These are phyloP conservation scores for Cryptoprocta ferox DNA, from an alignment of 2,797 vertebrate species.

Conservation along the genomic window DNA sequence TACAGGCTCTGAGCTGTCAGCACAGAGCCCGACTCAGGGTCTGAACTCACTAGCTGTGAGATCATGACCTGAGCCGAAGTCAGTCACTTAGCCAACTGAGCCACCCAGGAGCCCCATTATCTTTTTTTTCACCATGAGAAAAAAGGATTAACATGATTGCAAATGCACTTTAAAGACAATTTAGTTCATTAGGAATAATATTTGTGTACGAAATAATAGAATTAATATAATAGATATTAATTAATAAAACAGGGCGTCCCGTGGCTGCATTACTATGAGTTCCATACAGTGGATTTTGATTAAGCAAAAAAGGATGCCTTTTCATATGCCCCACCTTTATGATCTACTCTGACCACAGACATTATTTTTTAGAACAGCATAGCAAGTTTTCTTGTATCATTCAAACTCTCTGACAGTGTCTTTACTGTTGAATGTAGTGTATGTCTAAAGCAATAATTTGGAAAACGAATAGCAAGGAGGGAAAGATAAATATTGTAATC, in stretches of 20 bases:
- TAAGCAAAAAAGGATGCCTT: neutral
- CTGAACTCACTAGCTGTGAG: no score
- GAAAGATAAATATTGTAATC: neutral
- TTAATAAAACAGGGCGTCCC: neutral
- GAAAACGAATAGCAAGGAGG: neutral
- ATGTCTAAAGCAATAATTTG: slow-evolving; percentile 14
- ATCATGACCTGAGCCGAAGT: no score
- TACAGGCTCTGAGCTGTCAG: no score
- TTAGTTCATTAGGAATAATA: neutral
- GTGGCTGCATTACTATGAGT: neutral
- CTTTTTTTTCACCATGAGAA: slow-evolving; percentile 36
- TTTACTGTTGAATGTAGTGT: neutral
- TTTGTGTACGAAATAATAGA: neutral
- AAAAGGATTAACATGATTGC: neutral
- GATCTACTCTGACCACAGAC: neutral
- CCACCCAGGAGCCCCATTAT: no score
- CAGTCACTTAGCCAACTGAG: no score
- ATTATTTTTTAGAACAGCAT: neutral
- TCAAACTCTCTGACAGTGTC: neutral
- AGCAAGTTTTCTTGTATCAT: neutral
- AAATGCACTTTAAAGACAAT: neutral
- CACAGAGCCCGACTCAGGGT: no score
- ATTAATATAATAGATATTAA: neutral
- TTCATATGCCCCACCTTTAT: neutral
- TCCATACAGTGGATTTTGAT: neutral